A percentile compares a stretch with the other conserved stretches of the same genome.
Conservation (phyloP, 2,888 invertebrate genomes). For the Acronicta psi region DNA sequence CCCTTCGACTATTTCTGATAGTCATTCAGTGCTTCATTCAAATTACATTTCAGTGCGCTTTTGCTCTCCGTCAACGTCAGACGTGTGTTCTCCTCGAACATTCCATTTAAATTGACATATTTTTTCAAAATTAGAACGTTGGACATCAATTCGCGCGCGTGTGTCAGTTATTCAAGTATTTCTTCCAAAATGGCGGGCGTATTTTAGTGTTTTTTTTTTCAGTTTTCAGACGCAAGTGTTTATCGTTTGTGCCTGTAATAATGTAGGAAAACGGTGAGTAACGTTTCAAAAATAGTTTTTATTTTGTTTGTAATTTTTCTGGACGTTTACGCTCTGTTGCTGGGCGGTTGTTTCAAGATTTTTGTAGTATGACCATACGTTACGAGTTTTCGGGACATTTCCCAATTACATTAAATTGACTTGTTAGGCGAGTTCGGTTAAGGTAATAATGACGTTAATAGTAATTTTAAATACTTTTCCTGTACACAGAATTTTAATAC, state of each 20-base stretch:
- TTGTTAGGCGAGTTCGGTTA: constrained; percentile 1
- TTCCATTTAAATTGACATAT: constrained; percentile 19
- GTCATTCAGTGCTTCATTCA: constrained; percentile 80
- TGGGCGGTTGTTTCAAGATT: constrained; percentile 24
- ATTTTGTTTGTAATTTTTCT: constrained; percentile 55
- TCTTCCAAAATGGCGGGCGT: constrained; percentile 52
- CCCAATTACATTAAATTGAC: constrained; percentile 47
- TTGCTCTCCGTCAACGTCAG: constrained; percentile 21
- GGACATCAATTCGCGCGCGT: constrained; percentile 39
- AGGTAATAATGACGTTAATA: constrained; percentile 5
- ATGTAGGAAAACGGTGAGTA: constrained; percentile 53
- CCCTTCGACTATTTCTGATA: constrained; percentile 84
- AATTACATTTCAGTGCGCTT: constrained; percentile 67
- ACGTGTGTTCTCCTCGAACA: constrained; percentile 22
- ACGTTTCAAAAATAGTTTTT: constrained; percentile 53
- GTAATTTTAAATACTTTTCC: constrained; percentile 19
- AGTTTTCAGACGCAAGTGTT: constrained; percentile 30
- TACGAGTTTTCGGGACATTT: constrained; percentile 31
- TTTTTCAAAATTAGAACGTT: constrained; percentile 48
- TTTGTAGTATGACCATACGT: constrained; percentile 20
- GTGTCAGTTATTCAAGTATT: constrained; percentile 48
- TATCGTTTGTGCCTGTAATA: constrained; percentile 42
- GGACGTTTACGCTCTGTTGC: constrained; percentile 42
- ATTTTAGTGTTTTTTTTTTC: constrained; percentile 43
- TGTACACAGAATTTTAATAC: constrained; percentile 15